These are phyloP conservation scores for Lophotis ruficrista DNA, from an alignment of 2,113 vertebrate species.

Conservation along the genomic window DNA sequence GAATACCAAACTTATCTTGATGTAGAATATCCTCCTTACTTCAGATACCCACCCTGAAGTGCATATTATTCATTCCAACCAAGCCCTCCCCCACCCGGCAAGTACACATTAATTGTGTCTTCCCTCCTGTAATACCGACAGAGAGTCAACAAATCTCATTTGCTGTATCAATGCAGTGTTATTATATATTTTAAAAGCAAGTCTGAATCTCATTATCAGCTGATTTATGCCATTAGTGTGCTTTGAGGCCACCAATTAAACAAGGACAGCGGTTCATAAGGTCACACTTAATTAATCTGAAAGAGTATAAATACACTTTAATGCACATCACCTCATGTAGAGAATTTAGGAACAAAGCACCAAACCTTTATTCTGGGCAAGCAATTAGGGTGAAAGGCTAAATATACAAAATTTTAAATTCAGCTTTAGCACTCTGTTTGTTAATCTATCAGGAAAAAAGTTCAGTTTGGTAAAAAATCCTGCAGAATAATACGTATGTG, in stretches of 20 bases:
- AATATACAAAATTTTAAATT: constrained; percentile 36
- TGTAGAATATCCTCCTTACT: constrained; percentile 64
- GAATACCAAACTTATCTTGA: constrained; percentile 62
- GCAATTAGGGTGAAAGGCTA: constrained; percentile 61
- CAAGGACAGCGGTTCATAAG: constrained; percentile 86
- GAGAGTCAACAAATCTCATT: constrained; percentile 74
- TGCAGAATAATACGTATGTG: constrained; percentile 49
- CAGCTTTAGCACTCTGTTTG: not conserved
- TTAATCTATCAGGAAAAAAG: constrained; percentile 30
- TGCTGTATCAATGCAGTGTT: constrained; percentile 77
- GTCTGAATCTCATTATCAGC: constrained; percentile 85
- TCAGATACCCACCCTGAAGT: constrained; percentile 53
- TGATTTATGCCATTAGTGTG: constrained; percentile 87
- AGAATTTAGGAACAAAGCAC: constrained; percentile 69
- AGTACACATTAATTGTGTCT: constrained; percentile 57
- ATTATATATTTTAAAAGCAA: constrained; percentile 85
- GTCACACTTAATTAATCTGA: constrained; percentile 86
- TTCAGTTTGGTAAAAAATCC: constrained; percentile 52
- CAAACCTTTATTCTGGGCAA: constrained; percentile 54
- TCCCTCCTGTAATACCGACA: constrained; percentile 51
- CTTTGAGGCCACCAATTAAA: constrained; percentile 86
- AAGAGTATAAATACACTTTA: constrained; percentile 74
- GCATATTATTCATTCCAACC: constrained; percentile 63
- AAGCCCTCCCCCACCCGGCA: constrained; percentile 29
- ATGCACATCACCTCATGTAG: constrained; percentile 75